Percentiles rank a stretch among this genome's conserved stretches.
phyloP scores from a whole-genome alignment of 2,113 vertebrate genomes.

The Pelecanoides urinatrix region DNA sequence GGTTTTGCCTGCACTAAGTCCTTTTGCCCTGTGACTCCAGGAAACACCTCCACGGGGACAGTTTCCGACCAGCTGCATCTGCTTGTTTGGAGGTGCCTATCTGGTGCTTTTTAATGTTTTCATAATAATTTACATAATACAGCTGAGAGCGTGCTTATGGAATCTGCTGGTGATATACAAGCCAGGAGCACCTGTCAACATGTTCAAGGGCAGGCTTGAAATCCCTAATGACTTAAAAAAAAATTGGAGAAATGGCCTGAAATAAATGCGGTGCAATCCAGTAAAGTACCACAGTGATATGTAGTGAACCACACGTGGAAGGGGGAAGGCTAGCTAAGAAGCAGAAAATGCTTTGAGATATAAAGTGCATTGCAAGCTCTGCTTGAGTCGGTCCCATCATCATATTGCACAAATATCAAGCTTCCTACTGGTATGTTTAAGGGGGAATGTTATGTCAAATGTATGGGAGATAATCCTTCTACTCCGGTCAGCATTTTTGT shows the following conservation, averaged over 20 bases:
- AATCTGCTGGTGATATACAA: neutral
- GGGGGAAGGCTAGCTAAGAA: neutral
- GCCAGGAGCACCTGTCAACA: neutral
- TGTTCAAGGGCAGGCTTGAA: neutral
- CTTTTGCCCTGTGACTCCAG: neutral
- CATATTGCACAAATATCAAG: neutral
- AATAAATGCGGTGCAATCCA: neutral
- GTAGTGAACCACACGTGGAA: neutral
- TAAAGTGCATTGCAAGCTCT: neutral
- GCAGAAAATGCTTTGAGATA: neutral
- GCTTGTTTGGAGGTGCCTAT: neutral
- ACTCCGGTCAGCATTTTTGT: neutral
- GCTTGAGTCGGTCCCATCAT: neutral
- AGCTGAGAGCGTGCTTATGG: neutral
- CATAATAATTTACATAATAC: neutral
- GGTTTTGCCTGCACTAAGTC: neutral
- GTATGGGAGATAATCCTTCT: neutral
- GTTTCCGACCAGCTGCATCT: accelerated
- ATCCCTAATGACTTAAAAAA: neutral
- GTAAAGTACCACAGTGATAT: neutral
- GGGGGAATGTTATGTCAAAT: neutral
- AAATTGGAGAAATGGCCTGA: neutral
- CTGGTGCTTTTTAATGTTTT: neutral
- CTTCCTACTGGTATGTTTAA: neutral
- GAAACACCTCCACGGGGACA: neutral